These are phyloP conservation scores for Calvadosia cruxmelitensis DNA, from an alignment of 30 jellyfish, hydroid and myxozoan genomes.

Conservation along the genomic window DNA sequence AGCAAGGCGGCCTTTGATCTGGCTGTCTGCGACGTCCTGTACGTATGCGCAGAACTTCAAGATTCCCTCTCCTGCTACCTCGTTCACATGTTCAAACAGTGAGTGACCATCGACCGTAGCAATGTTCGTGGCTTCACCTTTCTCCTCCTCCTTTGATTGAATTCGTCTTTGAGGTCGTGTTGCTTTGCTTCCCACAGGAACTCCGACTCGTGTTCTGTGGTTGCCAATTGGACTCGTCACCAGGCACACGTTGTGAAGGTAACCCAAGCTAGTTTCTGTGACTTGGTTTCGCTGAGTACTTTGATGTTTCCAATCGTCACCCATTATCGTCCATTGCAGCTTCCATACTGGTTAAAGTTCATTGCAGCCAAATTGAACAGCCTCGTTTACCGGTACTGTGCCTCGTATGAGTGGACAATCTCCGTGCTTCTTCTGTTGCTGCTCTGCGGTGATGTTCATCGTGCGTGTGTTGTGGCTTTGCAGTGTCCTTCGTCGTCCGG, in stretches of 20 bases:
- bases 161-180: not conserved
- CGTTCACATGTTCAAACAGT: not conserved
- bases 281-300: not conserved
- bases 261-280: not conserved
- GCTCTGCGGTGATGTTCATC: no score
- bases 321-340: slow-evolving; percentile 20
- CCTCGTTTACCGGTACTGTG: slow-evolving; percentile 39
- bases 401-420: no score
- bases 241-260: not conserved
- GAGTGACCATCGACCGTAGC: no score
- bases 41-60: not conserved
- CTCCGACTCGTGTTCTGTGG: not conserved
- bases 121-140: not conserved
- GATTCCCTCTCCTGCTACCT: not conserved
- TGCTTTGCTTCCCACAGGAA: no score
- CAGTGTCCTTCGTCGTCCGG: slow-evolving; percentile 48
- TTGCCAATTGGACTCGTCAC: not conserved
- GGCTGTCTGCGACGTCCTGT: not conserved
- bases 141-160: not conserved
- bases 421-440: no score
- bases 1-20: not conserved
- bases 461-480: no score
- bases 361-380: slow-evolving; percentile 51
- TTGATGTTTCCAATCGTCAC: no score
- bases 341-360: slow-evolving; percentile 71